Evolutionary conservation across 2,888 invertebrate genomes (phyloP).

Genomic region (Chrysolina americana): DNA sequence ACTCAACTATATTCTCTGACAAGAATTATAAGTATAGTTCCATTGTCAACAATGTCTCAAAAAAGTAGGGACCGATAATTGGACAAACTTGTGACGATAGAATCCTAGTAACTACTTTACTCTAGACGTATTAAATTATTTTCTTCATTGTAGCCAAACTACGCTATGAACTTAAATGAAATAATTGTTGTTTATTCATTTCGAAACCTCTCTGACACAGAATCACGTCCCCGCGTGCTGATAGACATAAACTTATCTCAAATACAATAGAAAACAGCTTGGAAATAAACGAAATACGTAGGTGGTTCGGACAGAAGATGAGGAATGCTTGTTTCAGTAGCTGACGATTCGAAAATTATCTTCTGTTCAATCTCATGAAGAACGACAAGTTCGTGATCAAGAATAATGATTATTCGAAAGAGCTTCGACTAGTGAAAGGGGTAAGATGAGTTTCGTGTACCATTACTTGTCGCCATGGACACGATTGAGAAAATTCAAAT

Average conservation of each 20-base stretch:
- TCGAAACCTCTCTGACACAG: no score
- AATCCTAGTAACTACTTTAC: no score
- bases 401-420: slow-evolving; percentile 16
- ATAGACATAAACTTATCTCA: slow-evolving; percentile 1
- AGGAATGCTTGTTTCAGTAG: slow-evolving; percentile 26
- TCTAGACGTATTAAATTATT: no score
- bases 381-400: slow-evolving; percentile 15
- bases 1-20: no score
- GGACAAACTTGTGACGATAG: no score
- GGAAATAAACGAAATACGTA: slow-evolving; percentile 16
- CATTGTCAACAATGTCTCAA: no score
- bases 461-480: neutral
- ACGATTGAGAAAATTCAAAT: neutral
- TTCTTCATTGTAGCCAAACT: no score
- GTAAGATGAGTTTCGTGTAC: neutral
- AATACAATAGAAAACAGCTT: slow-evolving; percentile 7
- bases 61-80: no score
- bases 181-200: no score
- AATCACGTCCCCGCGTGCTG: slow-evolving; percentile 12
- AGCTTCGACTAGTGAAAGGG: slow-evolving; percentile 1
- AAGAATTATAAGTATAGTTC: no score
- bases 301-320: slow-evolving; percentile 19
- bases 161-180: no score
- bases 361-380: slow-evolving; percentile 16
- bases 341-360: slow-evolving; percentile 26